phyloP scores from a whole-genome alignment of 2,797 vertebrate species.

The Paramormyrops hopkinsi region DNA sequence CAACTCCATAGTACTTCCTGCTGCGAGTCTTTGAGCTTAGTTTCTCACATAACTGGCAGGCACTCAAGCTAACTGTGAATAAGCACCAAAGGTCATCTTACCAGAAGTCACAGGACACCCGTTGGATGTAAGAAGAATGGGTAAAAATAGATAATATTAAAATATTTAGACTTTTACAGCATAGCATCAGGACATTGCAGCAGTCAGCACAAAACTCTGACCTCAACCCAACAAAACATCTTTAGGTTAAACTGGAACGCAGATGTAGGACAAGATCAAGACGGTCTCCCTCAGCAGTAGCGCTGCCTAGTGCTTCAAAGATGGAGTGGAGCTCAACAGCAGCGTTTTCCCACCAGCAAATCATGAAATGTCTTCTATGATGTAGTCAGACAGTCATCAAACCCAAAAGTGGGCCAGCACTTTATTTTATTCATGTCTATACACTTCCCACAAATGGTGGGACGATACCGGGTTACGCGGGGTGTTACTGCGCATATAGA shows the following conservation, averaged over 20 bases:
- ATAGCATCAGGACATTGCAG: background rate
- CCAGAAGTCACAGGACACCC: constrained; percentile 1
- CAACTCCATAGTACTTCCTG: background rate
- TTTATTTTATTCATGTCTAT: background rate
- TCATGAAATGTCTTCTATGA: constrained; percentile 5
- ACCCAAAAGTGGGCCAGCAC: background rate
- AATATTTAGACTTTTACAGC: background rate
- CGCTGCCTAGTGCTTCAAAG: background rate
- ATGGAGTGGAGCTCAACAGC: background rate
- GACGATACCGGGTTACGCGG: background rate
- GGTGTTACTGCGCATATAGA: background rate
- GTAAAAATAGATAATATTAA: background rate
- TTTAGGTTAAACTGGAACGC: constrained; percentile 7
- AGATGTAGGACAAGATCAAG: constrained; percentile 10
- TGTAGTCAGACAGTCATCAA: background rate
- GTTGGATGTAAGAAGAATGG: background rate
- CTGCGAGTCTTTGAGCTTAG: background rate
- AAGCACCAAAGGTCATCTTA: background rate
- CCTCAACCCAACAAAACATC: constrained; percentile 3
- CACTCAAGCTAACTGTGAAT: constrained; percentile 1
- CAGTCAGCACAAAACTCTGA: background rate
- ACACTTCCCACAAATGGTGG: background rate
- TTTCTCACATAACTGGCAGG: constrained; percentile 4
- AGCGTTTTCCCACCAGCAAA: background rate
- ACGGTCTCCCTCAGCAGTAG: background rate